phyloP scores from a whole-genome alignment of 1,140 invertebrate genomes.

The Heterodera schachtii region DNA sequence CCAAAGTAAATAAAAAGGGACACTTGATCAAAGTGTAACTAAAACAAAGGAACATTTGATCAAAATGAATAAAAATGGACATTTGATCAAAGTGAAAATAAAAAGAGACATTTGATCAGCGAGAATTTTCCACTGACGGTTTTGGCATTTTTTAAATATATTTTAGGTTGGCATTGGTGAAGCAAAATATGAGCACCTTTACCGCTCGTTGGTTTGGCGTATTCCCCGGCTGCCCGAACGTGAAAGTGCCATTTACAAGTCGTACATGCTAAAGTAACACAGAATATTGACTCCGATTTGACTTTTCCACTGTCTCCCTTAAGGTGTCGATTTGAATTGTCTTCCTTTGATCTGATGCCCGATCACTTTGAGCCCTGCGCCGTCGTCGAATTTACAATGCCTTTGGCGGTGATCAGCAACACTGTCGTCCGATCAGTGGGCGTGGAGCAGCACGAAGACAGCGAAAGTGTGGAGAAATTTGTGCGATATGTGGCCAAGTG shows the following conservation, averaged over 20 bases:
- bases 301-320: constrained; percentile 5
- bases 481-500: constrained; percentile 93
- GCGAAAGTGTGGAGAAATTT: constrained; percentile 96
- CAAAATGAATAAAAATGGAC: too few species aligned
- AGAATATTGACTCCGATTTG: too few species aligned
- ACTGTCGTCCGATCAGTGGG: constrained; percentile 92
- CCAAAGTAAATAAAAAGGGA: too few species aligned
- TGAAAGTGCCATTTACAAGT: constrained; percentile 63
- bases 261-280: constrained; percentile 58
- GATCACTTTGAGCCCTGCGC: constrained; percentile 84
- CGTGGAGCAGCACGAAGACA: constrained; percentile 77
- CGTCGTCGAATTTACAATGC: constrained; percentile 97
- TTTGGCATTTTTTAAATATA: not conserved
- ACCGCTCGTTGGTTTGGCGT: constrained; percentile 94
- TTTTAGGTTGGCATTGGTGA: constrained; percentile 72
- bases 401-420: constrained; percentile 92
- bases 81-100: too few species aligned
- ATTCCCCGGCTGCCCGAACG: constrained; percentile 73
- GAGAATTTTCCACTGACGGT: too few species aligned
- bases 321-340: constrained; percentile 85
- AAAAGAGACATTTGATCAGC: too few species aligned
- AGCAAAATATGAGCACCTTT: constrained; percentile 98
- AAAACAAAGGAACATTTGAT: not conserved
- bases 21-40: not conserved
- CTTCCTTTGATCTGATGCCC: constrained; percentile 94